phyloP scores from a whole-genome alignment of 2,113 vertebrate species.

The Burhinus bistriatus region DNA sequence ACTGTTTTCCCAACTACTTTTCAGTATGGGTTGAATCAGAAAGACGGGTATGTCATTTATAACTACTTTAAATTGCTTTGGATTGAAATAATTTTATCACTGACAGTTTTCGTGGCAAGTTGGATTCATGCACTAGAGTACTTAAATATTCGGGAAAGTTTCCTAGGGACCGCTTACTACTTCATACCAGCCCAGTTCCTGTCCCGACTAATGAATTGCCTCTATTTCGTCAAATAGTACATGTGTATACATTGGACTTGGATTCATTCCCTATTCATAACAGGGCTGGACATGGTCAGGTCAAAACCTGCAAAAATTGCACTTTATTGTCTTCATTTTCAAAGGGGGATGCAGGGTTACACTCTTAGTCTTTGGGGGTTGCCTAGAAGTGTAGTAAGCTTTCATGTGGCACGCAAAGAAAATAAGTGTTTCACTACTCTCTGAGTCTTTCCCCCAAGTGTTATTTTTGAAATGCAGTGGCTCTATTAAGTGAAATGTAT shows the following conservation, averaged over 20 bases:
- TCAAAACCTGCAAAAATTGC: neutral
- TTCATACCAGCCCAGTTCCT: neutral
- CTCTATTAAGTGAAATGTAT: neutral
- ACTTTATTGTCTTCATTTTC: neutral
- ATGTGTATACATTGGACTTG: fast-evolving
- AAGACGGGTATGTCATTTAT: neutral
- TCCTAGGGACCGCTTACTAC: neutral
- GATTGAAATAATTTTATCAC: neutral
- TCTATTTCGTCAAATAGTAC: neutral
- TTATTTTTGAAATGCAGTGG: neutral
- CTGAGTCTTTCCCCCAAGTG: fast-evolving
- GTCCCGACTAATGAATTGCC: fast-evolving
- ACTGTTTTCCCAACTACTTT: neutral
- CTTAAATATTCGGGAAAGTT: neutral
- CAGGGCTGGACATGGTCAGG: neutral
- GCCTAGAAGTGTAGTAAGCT: no score
- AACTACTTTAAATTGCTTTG: neutral
- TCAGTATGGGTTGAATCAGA: neutral
- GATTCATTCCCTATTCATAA: neutral
- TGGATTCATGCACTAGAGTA: neutral
- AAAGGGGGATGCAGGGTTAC: neutral
- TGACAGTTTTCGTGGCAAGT: neutral
- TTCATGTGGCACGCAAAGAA: neutral
- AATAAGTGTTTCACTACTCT: neutral
- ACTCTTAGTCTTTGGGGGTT: no score